phyloP scores from a whole-genome alignment of 1,140 invertebrate species.

The Cataglyphis hispanica region DNA sequence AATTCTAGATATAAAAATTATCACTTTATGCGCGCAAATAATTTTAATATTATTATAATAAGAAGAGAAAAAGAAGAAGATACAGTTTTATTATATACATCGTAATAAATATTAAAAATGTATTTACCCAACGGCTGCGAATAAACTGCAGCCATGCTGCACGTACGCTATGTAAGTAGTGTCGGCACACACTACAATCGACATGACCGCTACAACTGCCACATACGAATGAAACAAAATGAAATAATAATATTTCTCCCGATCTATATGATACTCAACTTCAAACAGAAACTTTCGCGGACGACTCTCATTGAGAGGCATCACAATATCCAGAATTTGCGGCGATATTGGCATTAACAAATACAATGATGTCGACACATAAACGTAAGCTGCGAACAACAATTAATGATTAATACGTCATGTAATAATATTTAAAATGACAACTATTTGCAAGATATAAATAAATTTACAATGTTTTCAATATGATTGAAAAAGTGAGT shows the following conservation, averaged over 20 bases:
- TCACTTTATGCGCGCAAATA: background rate
- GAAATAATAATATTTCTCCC: constrained; percentile 21
- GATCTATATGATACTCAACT: constrained; percentile 3
- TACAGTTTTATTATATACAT: background rate
- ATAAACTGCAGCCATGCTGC: constrained; percentile 24
- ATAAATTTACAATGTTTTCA: background rate
- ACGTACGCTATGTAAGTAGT: constrained; percentile 12
- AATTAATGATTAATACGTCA: no score
- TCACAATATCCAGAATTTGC: constrained; percentile 1
- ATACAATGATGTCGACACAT: background rate
- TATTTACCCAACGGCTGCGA: constrained; percentile 19
- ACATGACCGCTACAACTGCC: background rate
- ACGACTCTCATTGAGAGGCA: constrained; percentile 15
- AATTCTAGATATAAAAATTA: background rate
- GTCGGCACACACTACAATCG: background rate
- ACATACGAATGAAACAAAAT: constrained; percentile 8
- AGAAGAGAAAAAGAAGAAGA: no score
- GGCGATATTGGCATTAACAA: background rate
- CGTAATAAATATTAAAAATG: background rate
- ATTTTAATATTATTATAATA: no score
- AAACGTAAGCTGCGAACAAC: constrained; percentile 31
- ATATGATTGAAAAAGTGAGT: background rate
- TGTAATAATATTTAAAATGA: background rate
- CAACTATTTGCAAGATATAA: background rate
- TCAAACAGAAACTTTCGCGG: background rate